Base-by-base conservation (phyloP, 2,797 vertebrate genomes). In the Sebastes kiyomatsui region DNA sequence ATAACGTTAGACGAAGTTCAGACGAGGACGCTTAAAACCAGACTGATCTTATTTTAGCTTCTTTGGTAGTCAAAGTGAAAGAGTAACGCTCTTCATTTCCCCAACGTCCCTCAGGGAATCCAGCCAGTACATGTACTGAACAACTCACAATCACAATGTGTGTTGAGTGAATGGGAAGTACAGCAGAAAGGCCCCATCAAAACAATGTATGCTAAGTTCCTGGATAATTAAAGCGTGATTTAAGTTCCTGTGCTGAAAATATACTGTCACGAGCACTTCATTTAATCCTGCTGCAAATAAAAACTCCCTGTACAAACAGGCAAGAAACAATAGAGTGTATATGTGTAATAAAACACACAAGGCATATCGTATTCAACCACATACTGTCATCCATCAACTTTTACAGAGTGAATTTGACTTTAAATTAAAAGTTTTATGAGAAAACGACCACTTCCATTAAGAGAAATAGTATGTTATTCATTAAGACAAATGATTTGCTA, bases 291-390 rank as follows among this genome's bases (percentile, higher is more conserved):
- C 28, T 27, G 73, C 78, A 82, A 87, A 91, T 62, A 77, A 70
- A 83, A 84, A 85, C 88, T 88, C 88, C 88, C 78, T 92, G 60
- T 23, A 84, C 87, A 91, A 93, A 93, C 20, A 84, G 2, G 11
- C 14, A 56, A 22, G n/a, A 78, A 65, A 62, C 59, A 62, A 75
- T 54, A 71, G 5, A 11, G 27, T 12, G 62, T 23, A 13, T 27
- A 62, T 56, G 27, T 66, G 35, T 30, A 65, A 69, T 60, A 1
- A 73, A 71, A 74, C 35, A 27, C n/a, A 61, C 33, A 27, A 35
- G 2, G 5, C 12, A 54, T 6, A 4, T 55, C 6, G 5, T 18
- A 55, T 42, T 32, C 18, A 4, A 10, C 9, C 14, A 5, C 18
- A 13, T 32, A 8, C 11, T 49, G 46, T 49, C 46, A 49, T 49